Evolutionary conservation across 1,140 invertebrate genomes (phyloP).

Genomic region (Neodiprion virginianus): DNA sequence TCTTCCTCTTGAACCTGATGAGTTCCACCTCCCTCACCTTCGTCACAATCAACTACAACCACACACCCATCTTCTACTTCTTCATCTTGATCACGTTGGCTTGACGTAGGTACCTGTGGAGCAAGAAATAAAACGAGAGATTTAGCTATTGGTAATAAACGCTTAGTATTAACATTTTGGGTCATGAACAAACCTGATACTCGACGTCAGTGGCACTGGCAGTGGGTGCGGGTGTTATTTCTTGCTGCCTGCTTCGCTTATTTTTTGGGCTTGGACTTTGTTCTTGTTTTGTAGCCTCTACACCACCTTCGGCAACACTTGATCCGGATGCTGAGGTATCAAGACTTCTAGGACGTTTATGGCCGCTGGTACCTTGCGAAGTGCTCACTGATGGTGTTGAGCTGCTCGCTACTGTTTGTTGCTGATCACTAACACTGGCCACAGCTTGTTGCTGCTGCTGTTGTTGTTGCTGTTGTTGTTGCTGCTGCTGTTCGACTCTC

Average conservation of each 20-base stretch:
- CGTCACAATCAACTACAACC: slow-evolving; percentile 71
- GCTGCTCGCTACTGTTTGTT: slow-evolving; percentile 64
- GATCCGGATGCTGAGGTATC: slow-evolving; percentile 64
- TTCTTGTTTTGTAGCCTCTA: slow-evolving; percentile 52
- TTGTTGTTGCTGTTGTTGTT: slow-evolving; percentile 64
- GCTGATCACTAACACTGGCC: slow-evolving; percentile 59
- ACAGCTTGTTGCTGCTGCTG: slow-evolving; percentile 58
- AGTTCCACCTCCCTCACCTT: slow-evolving; percentile 63
- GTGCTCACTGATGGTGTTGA: slow-evolving; percentile 67
- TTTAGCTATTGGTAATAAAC: slow-evolving; percentile 68
- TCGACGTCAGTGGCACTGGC: slow-evolving; percentile 56
- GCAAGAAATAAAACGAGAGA: slow-evolving; percentile 45
- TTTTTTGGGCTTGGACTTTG: slow-evolving; percentile 52
- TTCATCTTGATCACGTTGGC: slow-evolving; percentile 81
- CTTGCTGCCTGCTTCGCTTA: slow-evolving; percentile 50
- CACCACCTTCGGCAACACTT: slow-evolving; percentile 58
- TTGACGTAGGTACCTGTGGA: slow-evolving; percentile 81
- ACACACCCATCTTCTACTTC: slow-evolving; percentile 78
- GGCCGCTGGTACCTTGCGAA: slow-evolving; percentile 63
- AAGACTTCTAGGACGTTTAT: slow-evolving; percentile 65
- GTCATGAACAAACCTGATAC: slow-evolving; percentile 51
- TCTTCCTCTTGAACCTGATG: slow-evolving; percentile 66
- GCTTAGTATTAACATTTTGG: slow-evolving; percentile 25
- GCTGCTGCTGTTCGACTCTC: slow-evolving; percentile 65
- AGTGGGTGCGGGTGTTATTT: slow-evolving; percentile 44